phyloP scores from a whole-genome alignment of 2,113 vertebrate genomes.

The Calypte anna region DNA sequence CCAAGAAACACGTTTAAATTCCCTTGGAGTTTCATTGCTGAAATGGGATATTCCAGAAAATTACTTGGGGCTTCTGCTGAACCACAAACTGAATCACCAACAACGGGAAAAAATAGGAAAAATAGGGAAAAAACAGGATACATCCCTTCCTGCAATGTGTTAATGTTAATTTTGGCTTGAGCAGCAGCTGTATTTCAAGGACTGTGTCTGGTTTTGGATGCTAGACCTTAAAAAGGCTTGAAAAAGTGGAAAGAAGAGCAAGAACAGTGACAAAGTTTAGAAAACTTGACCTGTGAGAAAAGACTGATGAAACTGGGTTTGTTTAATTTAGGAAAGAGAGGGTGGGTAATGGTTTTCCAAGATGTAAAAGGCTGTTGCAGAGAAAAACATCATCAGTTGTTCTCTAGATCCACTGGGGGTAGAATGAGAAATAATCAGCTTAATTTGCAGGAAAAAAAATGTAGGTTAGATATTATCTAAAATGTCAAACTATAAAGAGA shows the following conservation, averaged over 20 bases:
- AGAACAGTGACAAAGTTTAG: not conserved
- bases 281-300: conserved; percentile 26
- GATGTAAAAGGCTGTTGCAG: conserved; percentile 58
- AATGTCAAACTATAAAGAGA: conserved; percentile 70
- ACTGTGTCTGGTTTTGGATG: not conserved
- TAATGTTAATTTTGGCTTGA: not conserved
- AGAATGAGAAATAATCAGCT: conserved; percentile 62
- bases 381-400: conserved; percentile 62
- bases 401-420: conserved; percentile 64
- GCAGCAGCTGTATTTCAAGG: not conserved
- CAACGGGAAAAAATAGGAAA: not conserved
- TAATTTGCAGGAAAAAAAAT: conserved; percentile 53
- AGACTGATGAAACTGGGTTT: conserved; percentile 49
- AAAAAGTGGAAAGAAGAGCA: not conserved
- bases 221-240: not conserved
- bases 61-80: not conserved
- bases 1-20: conserved; percentile 28
- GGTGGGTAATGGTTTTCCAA: conserved; percentile 45
- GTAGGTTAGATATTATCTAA: conserved; percentile 66
- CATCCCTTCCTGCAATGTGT: not conserved
- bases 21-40: not conserved
- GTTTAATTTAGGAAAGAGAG: conserved; percentile 53
- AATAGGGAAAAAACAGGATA: not conserved
- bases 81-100: not conserved
- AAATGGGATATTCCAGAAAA: conserved; percentile 10